Evolutionary conservation across 1,140 invertebrate genomes (phyloP).

Genomic region (Mya arenaria): DNA sequence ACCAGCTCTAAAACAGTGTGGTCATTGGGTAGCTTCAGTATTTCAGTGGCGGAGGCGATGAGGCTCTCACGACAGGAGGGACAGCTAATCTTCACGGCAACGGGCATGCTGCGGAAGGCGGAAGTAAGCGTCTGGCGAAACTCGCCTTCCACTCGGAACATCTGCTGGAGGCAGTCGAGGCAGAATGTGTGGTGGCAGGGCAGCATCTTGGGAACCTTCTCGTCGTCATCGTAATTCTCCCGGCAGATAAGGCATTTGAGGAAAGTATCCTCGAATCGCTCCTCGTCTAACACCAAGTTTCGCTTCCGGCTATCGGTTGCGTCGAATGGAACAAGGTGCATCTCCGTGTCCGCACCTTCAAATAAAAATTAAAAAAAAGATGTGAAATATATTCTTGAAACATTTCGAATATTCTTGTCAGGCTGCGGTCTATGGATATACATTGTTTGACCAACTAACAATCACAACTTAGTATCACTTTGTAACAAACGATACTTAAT

Average conservation of each 20-base stretch:
- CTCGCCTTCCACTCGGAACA: constrained; percentile 78
- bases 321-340: background rate
- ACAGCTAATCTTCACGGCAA: constrained; percentile 79
- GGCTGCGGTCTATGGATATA: too few species aligned
- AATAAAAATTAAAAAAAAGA: too few species aligned
- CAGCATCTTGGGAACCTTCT: constrained; percentile 78
- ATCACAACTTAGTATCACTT: too few species aligned
- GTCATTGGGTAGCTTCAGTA: constrained; percentile 75
- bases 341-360: constrained; percentile 38
- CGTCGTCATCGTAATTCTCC: constrained; percentile 75
- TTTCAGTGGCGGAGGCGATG: constrained; percentile 87
- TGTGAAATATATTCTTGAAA: too few species aligned
- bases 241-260: constrained; percentile 78
- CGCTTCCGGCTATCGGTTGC: constrained; percentile 63
- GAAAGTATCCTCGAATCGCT: constrained; percentile 76
- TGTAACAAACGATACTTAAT: too few species aligned
- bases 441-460: too few species aligned
- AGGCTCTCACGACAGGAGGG: constrained; percentile 96
- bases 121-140: constrained; percentile 74
- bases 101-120: constrained; percentile 74
- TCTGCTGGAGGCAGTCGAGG: constrained; percentile 83
- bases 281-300: constrained; percentile 77
- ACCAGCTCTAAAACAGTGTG: constrained; percentile 75
- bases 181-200: constrained; percentile 80
- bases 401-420: too few species aligned